These are phyloP conservation scores for Peromyscus attwateri DNA, from an alignment of 2,797 vertebrate genomes.

Conservation along the genomic window DNA sequence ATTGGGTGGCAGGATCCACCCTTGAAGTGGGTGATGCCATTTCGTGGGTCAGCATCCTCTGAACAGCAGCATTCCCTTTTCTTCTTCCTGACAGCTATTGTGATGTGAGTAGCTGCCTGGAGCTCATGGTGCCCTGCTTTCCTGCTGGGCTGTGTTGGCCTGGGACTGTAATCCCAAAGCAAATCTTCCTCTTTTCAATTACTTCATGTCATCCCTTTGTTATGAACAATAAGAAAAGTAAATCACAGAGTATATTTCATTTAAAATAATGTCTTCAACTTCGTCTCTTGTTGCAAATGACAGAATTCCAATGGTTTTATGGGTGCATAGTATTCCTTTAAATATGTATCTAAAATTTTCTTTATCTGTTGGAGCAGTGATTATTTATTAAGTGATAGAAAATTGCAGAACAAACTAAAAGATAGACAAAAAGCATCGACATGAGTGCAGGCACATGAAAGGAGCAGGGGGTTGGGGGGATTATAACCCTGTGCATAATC, in stretches of 20 bases:
- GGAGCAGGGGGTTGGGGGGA: neutral
- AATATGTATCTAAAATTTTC: neutral
- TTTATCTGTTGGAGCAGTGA: neutral
- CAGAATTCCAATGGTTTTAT: neutral
- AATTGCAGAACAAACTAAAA: neutral
- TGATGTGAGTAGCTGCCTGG: neutral
- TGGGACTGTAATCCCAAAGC: neutral
- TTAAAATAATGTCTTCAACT: neutral
- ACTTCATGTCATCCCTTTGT: neutral
- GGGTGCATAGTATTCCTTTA: neutral
- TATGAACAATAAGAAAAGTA: neutral
- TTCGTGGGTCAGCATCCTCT: too few relatives aligned
- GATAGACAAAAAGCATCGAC: fast-evolving
- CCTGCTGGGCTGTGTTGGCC: neutral
- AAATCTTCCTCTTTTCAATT: neutral
- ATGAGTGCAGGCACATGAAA: neutral
- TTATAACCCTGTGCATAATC: neutral
- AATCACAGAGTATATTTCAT: neutral
- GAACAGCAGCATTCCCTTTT: neutral
- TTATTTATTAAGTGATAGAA: neutral
- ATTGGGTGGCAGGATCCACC: neutral
- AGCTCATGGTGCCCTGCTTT: neutral
- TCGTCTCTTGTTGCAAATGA: neutral
- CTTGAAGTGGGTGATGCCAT: neutral
- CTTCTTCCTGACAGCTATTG: neutral